Percentiles rank a stretch among this genome's conserved stretches.
Conservation (phyloP, 2,113 vertebrate species). For the Hippocampus mohnikei region DNA sequence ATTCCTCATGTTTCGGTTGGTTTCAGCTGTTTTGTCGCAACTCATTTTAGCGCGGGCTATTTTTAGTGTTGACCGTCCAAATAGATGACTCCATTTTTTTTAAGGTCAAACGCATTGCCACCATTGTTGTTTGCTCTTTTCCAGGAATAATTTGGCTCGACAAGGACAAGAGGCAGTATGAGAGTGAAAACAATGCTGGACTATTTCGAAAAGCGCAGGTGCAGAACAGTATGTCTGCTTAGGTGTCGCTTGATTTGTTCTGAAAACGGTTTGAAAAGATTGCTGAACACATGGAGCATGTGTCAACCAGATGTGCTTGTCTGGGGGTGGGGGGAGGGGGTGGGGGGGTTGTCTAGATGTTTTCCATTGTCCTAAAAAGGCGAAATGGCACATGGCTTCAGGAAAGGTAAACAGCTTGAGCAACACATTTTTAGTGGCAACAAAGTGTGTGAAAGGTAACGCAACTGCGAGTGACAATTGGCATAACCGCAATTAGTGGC, state of each 20-base stretch:
- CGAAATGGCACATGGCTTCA: not conserved
- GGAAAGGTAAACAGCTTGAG: not conserved
- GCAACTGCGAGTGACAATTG: slow-evolving; percentile 12
- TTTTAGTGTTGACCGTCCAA: not conserved
- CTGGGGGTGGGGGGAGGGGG: not conserved
- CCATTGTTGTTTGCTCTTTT: slow-evolving; percentile 7
- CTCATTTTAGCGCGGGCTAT: not conserved
- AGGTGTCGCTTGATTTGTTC: not conserved
- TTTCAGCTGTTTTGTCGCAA: not conserved
- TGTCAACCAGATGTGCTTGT: slow-evolving; percentile 44
- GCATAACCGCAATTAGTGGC: not conserved
- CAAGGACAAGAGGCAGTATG: slow-evolving; percentile 4
- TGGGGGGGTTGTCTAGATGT: slow-evolving; percentile 17
- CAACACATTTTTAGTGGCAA: not conserved
- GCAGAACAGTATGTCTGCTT: not conserved
- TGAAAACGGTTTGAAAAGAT: slow-evolving; percentile 17
- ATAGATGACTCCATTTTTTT: not conserved
- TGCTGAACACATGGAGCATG: slow-evolving; percentile 2
- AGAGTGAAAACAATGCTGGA: slow-evolving; percentile 13
- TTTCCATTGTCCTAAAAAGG: slow-evolving; percentile 30
- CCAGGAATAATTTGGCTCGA: slow-evolving; percentile 30
- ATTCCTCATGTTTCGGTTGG: not conserved
- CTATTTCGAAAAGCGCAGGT: not conserved
- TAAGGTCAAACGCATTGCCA: not conserved
- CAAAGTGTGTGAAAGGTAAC: not conserved